Conservation (phyloP, 2,888 invertebrate species). For the Drosophila mulleri region DNA sequence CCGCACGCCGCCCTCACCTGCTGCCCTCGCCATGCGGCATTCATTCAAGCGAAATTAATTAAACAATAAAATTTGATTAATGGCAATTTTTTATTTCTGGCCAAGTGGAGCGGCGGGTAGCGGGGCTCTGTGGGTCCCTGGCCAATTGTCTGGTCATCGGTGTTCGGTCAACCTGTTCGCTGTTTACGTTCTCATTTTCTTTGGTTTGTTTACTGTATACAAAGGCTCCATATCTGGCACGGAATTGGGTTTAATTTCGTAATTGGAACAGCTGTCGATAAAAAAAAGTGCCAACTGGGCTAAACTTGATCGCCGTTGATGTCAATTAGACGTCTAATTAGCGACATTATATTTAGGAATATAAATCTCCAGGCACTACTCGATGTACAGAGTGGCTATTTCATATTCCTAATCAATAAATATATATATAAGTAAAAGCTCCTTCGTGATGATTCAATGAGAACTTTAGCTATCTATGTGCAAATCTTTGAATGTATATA, state of each 20-base stretch:
- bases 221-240: conserved; percentile 40
- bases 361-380: background rate
- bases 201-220: conserved; percentile 43
- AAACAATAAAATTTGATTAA: conserved; percentile 81
- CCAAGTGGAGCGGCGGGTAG: background rate
- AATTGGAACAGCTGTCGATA: conserved; percentile 40
- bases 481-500: conserved; percentile 9
- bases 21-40: conserved; percentile 26
- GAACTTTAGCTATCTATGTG: background rate
- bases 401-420: background rate
- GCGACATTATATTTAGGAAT: background rate
- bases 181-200: conserved; percentile 57
- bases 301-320: background rate
- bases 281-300: conserved; percentile 25
- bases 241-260: conserved; percentile 12
- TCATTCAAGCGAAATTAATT: conserved; percentile 79
- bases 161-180: conserved; percentile 54
- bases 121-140: conserved; percentile 30
- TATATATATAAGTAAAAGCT: background rate
- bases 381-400: background rate
- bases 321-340: background rate
- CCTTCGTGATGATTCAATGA: background rate
- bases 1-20: background rate
- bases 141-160: conserved; percentile 40
- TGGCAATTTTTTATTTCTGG: conserved; percentile 48